phyloP scores from a whole-genome alignment of 2,888 invertebrate species.

The Cartodere bifasciata region DNA sequence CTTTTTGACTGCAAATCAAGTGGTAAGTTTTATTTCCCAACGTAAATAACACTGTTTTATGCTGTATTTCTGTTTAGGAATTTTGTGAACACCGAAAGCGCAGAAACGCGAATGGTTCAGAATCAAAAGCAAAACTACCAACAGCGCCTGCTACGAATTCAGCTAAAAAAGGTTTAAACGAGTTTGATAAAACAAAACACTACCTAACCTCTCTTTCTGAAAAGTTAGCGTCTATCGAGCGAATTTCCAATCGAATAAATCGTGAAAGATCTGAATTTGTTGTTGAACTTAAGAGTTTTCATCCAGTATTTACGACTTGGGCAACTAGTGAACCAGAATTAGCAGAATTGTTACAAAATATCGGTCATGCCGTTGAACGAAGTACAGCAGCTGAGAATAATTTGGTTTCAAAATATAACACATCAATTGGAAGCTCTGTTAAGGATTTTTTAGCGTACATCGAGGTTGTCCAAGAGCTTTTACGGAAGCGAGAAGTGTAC shows the following conservation, averaged over 20 bases:
- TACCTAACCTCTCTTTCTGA: constrained; percentile 48
- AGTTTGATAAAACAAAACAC: constrained; percentile 49
- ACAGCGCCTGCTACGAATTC: constrained; percentile 21
- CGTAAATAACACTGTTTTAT: no score
- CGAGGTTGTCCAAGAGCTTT: constrained; percentile 53
- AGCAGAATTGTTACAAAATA: constrained; percentile 33
- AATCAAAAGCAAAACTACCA: constrained; percentile 43
- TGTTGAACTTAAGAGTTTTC: constrained; percentile 43
- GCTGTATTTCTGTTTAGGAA: constrained; percentile 35
- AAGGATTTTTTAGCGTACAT: constrained; percentile 53
- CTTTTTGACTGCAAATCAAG: constrained; percentile 52
- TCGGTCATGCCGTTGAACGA: constrained; percentile 38
- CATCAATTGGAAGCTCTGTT: constrained; percentile 35
- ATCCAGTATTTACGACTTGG: constrained; percentile 50
- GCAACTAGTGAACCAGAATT: constrained; percentile 44
- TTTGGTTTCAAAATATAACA: constrained; percentile 33
- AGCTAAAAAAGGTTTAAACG: constrained; percentile 42
- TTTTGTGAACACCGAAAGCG: constrained; percentile 48
- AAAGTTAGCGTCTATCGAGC: constrained; percentile 48
- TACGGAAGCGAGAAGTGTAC: constrained; percentile 47
- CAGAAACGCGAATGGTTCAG: constrained; percentile 40
- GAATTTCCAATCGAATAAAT: constrained; percentile 48
- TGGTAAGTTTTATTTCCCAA: constrained; percentile 34
- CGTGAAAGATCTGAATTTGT: constrained; percentile 49
- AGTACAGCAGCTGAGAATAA: constrained; percentile 39